Conservation (phyloP, 2,797 vertebrate genomes). For the Numenius phaeopus region DNA sequence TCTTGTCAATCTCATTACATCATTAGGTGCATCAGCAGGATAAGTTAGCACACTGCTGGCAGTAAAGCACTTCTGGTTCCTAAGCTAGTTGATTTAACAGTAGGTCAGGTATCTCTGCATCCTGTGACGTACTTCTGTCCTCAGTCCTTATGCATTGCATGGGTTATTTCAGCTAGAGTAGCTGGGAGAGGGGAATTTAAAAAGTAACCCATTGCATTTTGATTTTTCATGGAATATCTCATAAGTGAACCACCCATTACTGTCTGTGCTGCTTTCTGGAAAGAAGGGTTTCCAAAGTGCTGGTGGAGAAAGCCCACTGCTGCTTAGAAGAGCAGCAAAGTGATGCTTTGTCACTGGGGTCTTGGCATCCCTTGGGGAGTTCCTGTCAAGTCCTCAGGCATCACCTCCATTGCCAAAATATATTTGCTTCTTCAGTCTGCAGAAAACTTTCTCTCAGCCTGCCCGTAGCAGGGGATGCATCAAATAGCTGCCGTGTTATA, state of each 20-base stretch:
- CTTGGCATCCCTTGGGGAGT: background rate
- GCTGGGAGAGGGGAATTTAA: background rate
- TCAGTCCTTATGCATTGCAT: background rate
- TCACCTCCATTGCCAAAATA: background rate
- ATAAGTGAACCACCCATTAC: background rate
- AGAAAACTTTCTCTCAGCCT: background rate
- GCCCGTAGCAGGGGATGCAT: background rate
- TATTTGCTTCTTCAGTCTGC: background rate
- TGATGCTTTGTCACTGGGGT: fast-evolving
- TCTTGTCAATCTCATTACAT: background rate
- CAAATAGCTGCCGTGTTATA: background rate
- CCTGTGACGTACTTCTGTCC: background rate
- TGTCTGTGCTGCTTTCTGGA: background rate
- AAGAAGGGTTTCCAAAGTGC: background rate
- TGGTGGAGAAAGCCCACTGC: background rate
- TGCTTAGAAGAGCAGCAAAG: background rate
- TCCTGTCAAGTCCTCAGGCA: background rate
- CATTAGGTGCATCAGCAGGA: background rate
- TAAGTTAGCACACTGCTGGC: background rate
- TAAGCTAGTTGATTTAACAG: background rate
- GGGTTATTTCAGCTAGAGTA: background rate
- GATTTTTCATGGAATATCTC: background rate
- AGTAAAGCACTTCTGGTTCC: background rate
- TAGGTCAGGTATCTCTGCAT: background rate
- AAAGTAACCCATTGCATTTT: background rate